Percentiles rank a stretch among this genome's conserved stretches.
phyloP scores from a whole-genome alignment of 2,888 invertebrate species.

The Hoplodrina blanda region DNA sequence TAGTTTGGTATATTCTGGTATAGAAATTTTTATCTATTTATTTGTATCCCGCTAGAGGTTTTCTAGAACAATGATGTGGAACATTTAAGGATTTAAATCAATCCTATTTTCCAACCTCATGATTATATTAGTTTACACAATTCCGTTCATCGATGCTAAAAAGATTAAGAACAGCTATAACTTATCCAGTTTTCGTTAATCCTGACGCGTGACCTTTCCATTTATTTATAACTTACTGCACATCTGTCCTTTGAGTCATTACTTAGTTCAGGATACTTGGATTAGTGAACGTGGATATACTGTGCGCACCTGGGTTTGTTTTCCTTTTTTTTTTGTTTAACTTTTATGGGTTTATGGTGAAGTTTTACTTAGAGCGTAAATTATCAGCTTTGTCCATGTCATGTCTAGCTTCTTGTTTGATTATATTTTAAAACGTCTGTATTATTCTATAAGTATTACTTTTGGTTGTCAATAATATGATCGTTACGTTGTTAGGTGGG shows the following conservation, averaged over 20 bases:
- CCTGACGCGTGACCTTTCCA: slow-evolving; percentile 38
- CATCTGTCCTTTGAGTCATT: slow-evolving; percentile 37
- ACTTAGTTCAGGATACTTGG: slow-evolving; percentile 17
- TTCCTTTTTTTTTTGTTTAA: background rate
- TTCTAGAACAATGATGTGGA: too few species aligned
- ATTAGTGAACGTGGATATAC: slow-evolving; percentile 18
- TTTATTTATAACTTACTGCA: slow-evolving; percentile 43
- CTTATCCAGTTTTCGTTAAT: slow-evolving; percentile 42
- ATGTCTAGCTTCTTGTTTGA: too few species aligned
- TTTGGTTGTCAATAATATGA: too few species aligned
- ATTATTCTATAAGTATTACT: too few species aligned
- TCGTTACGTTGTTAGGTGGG: too few species aligned
- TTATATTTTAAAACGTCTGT: too few species aligned
- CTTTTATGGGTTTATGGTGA: background rate
- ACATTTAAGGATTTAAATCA: too few species aligned
- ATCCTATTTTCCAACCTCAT: too few species aligned
- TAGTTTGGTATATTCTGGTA: too few species aligned
- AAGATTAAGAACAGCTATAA: slow-evolving; percentile 28
- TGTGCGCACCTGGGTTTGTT: background rate
- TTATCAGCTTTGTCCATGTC: background rate
- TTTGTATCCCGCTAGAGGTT: too few species aligned
- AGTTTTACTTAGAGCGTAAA: background rate
- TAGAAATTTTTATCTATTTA: too few species aligned
- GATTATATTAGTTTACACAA: too few species aligned
- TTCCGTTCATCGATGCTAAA: slow-evolving; percentile 34